Conservation (phyloP, 2,888 invertebrate species). For the Himalopsyche tibetana region DNA sequence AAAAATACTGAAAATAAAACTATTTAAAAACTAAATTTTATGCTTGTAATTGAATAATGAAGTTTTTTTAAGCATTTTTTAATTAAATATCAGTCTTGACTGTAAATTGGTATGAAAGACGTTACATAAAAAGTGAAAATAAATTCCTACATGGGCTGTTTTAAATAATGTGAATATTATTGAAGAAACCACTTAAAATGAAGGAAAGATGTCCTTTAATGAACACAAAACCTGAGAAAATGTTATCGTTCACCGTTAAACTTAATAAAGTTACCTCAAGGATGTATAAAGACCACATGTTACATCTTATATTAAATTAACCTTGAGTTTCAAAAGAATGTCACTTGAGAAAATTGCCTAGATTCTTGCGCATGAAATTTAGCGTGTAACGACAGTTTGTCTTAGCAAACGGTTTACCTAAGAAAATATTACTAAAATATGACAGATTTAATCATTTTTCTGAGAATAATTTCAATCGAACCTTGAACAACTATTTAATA, state of each 20-base stretch:
- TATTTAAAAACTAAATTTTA: too few species aligned
- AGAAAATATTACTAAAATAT: neutral
- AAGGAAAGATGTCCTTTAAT: neutral
- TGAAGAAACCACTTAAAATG: too few species aligned
- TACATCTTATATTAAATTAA: slow-evolving; percentile 58
- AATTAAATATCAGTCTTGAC: too few species aligned
- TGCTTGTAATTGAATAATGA: too few species aligned
- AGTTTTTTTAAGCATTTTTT: too few species aligned
- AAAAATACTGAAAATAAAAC: too few species aligned
- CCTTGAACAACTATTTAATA: too few species aligned
- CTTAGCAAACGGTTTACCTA: neutral
- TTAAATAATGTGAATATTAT: too few species aligned
- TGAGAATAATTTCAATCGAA: too few species aligned
- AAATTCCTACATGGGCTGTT: too few species aligned
- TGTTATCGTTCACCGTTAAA: slow-evolving; percentile 35
- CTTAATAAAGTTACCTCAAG: slow-evolving; percentile 54
- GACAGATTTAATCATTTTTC: neutral
- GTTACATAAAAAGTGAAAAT: too few species aligned
- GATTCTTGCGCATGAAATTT: neutral
- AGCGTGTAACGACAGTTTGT: slow-evolving; percentile 4
- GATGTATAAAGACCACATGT: slow-evolving; percentile 59
- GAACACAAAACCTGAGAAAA: slow-evolving; percentile 49
- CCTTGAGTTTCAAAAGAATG: slow-evolving; percentile 32
- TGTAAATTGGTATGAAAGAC: too few species aligned
- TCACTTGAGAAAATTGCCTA: slow-evolving; percentile 6